These are phyloP conservation scores for Enteromius trimaculatus DNA, from an alignment of 2,797 vertebrate genomes.

Conservation along the genomic window DNA sequence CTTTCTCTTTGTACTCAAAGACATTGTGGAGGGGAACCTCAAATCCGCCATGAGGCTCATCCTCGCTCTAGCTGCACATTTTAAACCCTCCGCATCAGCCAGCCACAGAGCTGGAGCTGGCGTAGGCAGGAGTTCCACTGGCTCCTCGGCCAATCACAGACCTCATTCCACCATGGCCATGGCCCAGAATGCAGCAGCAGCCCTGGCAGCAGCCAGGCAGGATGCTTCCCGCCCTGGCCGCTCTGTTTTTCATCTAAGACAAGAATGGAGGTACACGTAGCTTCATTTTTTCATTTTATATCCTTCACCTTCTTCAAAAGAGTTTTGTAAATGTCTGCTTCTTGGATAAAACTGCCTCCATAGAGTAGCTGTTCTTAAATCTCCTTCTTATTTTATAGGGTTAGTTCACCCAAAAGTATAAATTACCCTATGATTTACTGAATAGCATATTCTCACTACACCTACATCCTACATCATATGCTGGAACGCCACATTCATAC, in stretches of 20 bases:
- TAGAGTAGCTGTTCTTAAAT: neutral
- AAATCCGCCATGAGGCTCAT: conserved; percentile 96
- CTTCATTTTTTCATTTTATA: neutral
- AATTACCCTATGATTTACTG: neutral
- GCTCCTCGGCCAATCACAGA: conserved; percentile 74
- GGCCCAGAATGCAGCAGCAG: conserved; percentile 87
- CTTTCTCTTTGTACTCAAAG: conserved; percentile 68
- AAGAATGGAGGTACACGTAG: conserved; percentile 63
- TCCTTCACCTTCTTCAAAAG: neutral
- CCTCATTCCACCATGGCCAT: conserved; percentile 88
- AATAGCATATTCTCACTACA: neutral
- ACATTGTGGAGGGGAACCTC: conserved; percentile 95
- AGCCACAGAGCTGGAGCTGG: conserved; percentile 71
- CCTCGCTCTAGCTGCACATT: conserved; percentile 94
- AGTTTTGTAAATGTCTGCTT: neutral
- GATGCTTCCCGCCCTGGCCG: conserved; percentile 83
- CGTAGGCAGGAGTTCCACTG: conserved; percentile 65
- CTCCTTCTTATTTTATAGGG: neutral
- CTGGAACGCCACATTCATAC: neutral
- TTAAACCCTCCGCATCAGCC: conserved; percentile 85
- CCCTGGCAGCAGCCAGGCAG: conserved; percentile 85
- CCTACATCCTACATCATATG: neutral
- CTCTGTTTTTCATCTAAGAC: conserved; percentile 80
- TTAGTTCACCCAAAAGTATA: neutral
- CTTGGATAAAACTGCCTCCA: neutral